phyloP scores from a whole-genome alignment of 2,113 vertebrate genomes.

The Crotalus horridus region DNA sequence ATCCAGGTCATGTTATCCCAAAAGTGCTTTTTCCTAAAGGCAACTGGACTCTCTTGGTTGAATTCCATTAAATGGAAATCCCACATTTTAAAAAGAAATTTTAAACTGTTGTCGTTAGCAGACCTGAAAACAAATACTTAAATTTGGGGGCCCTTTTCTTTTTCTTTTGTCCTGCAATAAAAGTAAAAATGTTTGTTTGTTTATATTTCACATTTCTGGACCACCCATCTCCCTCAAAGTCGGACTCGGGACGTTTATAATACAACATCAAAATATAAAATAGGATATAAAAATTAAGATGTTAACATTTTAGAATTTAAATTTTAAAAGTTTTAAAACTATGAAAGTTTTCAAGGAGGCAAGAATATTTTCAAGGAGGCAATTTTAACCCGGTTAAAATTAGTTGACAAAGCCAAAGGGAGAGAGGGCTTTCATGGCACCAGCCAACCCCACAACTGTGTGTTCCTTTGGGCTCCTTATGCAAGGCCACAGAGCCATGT shows the following conservation, averaged over 20 bases:
- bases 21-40: neutral
- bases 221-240: neutral
- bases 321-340: neutral
- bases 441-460: neutral
- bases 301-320: neutral
- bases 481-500: neutral
- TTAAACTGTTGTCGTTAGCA: neutral
- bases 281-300: neutral
- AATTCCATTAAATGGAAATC: neutral
- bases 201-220: neutral
- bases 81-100: neutral
- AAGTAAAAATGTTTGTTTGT: neutral
- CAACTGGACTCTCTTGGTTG: neutral
- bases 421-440: neutral
- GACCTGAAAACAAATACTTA: neutral
- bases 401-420: no score
- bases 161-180: neutral
- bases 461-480: neutral
- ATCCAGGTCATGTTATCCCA: neutral
- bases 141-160: neutral
- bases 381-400: no score
- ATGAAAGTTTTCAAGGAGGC: neutral
- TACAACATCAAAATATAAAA: neutral
- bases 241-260: neutral
- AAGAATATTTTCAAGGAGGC: neutral